Base-by-base conservation (phyloP, 2,797 vertebrate genomes). In the Moxostoma hubbsi region DNA sequence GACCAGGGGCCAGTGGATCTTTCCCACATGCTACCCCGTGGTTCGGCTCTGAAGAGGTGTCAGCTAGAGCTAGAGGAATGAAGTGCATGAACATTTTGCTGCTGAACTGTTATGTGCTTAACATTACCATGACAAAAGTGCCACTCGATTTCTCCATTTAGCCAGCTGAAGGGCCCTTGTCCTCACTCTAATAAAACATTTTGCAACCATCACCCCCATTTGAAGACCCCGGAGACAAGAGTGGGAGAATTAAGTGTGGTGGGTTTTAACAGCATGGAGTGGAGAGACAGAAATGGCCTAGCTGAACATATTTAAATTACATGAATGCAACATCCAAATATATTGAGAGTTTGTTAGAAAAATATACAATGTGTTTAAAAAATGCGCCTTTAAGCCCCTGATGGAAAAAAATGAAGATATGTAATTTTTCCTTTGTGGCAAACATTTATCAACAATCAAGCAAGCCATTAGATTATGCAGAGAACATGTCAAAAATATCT, bases 101-200 rank as follows among this genome's bases (percentile, higher is more conserved):
- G 89, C 93, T 92, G 91, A 93, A 97, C 97, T 96, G 97, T 98
- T 99, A 96, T 99, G 96, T 98, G 97, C 96, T 98, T 97, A 96
- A 95, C 95, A 99, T 99, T 98, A 97, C 94, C 97, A 99, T 99
- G 90, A 99, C 96, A 99, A 98, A 99, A 96, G 96, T 96, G 96
- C 96, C 97, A 98, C 97, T 99, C 97, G 97, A 98, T 97, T 98
- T 98, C 96, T 97, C 95, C 94, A 96, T 96, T 97, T 96, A 97
- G 96, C 96, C 94, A 95, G 92, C 93, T 95, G 82, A 90, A 98
- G 96, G 93, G 95, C 95, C 92, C 96, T 97, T 94, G 93, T 94
- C 93, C 93, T 91, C 91, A 92, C 91, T 93, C 93, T 94, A 96
- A 97, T 96, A 97, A 97, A 97, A 97, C 95, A 97, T 97, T 92